phyloP scores from a whole-genome alignment of 2,888 invertebrate genomes.

The Dryomyza anilis region DNA sequence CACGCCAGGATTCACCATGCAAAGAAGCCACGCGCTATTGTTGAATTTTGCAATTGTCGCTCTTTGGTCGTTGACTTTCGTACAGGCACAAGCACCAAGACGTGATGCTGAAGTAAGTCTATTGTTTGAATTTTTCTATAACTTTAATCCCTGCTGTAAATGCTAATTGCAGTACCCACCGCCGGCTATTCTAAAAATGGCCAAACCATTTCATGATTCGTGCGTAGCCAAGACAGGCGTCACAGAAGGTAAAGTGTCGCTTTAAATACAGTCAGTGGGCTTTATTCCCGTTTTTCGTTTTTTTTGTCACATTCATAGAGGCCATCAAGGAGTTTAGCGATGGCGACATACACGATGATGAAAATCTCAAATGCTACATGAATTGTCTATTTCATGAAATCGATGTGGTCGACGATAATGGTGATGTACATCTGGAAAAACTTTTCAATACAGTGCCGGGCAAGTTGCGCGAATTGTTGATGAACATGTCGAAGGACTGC shows the following conservation, averaged over 20 bases:
- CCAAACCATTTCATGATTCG: constrained; percentile 53
- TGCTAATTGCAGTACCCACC: constrained; percentile 54
- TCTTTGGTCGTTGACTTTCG: constrained; percentile 11
- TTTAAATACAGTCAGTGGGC: not conserved
- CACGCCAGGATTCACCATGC: not conserved
- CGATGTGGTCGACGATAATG: constrained; percentile 57
- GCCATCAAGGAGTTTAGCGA: constrained; percentile 61
- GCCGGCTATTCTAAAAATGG: constrained; percentile 50
- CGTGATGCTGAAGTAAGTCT: constrained; percentile 54
- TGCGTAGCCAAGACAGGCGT: constrained; percentile 57
- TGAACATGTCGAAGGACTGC: constrained; percentile 54
- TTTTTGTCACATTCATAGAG: constrained; percentile 38
- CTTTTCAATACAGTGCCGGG: constrained; percentile 50
- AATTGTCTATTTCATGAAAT: constrained; percentile 59
- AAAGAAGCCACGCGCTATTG: not conserved
- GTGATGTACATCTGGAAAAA: constrained; percentile 58
- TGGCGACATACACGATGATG: constrained; percentile 59
- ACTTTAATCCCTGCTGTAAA: not conserved
- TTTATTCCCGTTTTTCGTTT: not conserved
- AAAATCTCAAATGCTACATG: constrained; percentile 60
- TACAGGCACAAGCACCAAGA: constrained; percentile 51
- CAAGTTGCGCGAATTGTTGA: constrained; percentile 48
- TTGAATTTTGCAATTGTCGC: not conserved
- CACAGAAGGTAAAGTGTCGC: constrained; percentile 47
- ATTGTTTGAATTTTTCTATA: no score